Conservation (phyloP, 2,797 vertebrate species). For the Pseudomugil tenellus region DNA sequence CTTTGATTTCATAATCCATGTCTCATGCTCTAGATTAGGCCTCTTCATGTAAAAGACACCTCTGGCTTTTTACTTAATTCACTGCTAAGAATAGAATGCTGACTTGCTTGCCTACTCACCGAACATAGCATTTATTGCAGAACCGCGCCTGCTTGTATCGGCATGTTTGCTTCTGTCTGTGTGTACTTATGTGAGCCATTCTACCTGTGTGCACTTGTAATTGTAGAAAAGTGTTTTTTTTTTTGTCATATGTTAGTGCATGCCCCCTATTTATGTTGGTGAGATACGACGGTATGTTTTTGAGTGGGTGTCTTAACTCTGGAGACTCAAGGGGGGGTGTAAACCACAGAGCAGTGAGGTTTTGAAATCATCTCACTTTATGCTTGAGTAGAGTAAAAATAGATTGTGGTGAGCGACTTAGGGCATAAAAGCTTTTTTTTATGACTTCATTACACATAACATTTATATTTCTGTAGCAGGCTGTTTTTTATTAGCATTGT, state of each 20-base stretch:
- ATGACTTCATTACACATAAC: constrained; percentile 80
- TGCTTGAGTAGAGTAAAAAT: constrained; percentile 78
- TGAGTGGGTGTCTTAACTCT: constrained; percentile 59
- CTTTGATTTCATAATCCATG: constrained; percentile 84
- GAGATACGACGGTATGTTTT: constrained; percentile 46
- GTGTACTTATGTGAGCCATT: constrained; percentile 23
- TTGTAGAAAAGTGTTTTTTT: constrained; percentile 25
- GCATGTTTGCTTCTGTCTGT: constrained; percentile 59
- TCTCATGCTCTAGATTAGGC: constrained; percentile 81
- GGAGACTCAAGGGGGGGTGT: constrained; percentile 52
- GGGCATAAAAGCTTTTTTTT: constrained; percentile 74
- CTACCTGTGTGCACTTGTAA: constrained; percentile 38
- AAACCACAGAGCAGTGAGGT: constrained; percentile 69
- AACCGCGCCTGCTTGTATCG: constrained; percentile 65
- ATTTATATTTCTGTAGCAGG: constrained; percentile 72
- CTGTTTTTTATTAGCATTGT: constrained; percentile 80
- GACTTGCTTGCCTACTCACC: constrained; percentile 68
- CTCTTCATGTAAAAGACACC: constrained; percentile 77
- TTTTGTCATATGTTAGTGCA: constrained; percentile 41
- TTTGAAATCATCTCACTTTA: constrained; percentile 78
- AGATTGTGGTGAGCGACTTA: constrained; percentile 70
- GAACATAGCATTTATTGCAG: constrained; percentile 63
- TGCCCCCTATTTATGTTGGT: constrained; percentile 33
- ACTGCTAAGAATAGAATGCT: constrained; percentile 78
- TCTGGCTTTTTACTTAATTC: constrained; percentile 82